Evolutionary conservation across 2,797 vertebrate genomes (phyloP).

Genomic region (Emys orbicularis): DNA sequence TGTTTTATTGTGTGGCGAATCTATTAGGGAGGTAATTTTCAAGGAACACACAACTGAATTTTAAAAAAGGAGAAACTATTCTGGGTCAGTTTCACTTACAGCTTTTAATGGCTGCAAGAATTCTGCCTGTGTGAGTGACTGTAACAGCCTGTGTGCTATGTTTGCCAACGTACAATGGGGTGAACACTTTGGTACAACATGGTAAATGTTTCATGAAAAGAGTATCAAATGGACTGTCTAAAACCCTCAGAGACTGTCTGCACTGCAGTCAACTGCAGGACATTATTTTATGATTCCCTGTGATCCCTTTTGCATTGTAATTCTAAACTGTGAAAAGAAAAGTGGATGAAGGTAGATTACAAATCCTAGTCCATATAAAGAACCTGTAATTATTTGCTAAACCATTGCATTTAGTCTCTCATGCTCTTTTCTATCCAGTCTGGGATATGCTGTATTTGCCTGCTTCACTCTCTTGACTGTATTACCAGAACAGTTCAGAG

Average conservation of each 20-base stretch:
- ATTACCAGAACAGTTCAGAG: slow-evolving; percentile 18
- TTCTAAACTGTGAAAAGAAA: slow-evolving; percentile 69
- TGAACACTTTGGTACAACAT: slow-evolving; percentile 36
- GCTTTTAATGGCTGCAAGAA: slow-evolving; percentile 48
- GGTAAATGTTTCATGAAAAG: slow-evolving; percentile 74
- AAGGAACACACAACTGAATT: slow-evolving; percentile 58
- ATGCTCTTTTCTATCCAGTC: slow-evolving; percentile 40
- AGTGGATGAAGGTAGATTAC: slow-evolving; percentile 71
- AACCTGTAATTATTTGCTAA: slow-evolving; percentile 73
- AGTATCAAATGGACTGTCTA: slow-evolving; percentile 60
- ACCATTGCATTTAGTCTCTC: slow-evolving; percentile 65
- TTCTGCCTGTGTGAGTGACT: slow-evolving; percentile 29
- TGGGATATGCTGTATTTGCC: slow-evolving; percentile 41
- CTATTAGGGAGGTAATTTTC: slow-evolving; percentile 64
- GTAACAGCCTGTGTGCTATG: background rate
- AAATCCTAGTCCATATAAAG: slow-evolving; percentile 50
- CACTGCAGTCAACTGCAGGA: slow-evolving; percentile 64
- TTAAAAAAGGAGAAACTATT: slow-evolving; percentile 45
- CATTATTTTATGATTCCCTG: slow-evolving; percentile 71
- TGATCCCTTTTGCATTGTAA: slow-evolving; percentile 71
- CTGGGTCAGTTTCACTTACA: slow-evolving; percentile 54
- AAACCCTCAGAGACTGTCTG: slow-evolving; percentile 61
- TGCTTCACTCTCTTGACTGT: slow-evolving; percentile 46
- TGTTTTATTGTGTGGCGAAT: slow-evolving; percentile 61
- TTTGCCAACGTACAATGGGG: slow-evolving; percentile 59